Base-by-base conservation (phyloP, 2,888 invertebrate genomes). In the Cephonodes hylas region DNA sequence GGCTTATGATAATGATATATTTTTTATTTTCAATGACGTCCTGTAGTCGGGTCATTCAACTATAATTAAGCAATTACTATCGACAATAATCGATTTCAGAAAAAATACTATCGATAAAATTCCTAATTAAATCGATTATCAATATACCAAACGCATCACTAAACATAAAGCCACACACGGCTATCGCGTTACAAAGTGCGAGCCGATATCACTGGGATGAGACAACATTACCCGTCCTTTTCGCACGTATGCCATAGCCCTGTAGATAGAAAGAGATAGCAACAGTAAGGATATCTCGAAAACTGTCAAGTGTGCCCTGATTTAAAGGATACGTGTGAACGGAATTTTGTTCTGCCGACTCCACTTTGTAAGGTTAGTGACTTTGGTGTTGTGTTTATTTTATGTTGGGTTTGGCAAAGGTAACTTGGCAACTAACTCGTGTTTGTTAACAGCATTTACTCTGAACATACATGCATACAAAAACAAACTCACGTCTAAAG, bases 171-270 rank as follows among this genome's bases (percentile, higher is more conserved):
- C 75, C 77, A 77, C 79, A 80, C 87, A 89, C 88, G 88, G 75
- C 75, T 89, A 89, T 89, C 85, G 72, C 72, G 81, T 89, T 87
- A 83, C 89, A 83, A 85, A 85, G 80, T 75, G 73, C 72, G 65
- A 78, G 71, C 75, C 75, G 69, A 74, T 71, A 72, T 72, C 74
- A 73, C 73, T 64, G 67, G 57, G 64, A 67, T 73, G 71, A 72
- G 75, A 73, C 69, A 68, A 61, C 69, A 64, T 70, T 62, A 20
- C n/a, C 46, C 42, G 6, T 81, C 81, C 60, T 71, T 66, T 53
- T 77, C 74, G 2, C 67, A 45, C 74, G 27, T 38, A 15, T 7
- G 0, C 15, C 6, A 8, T 61, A 18, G 22, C 3, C 8, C 31
- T 60, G 4, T 31, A 10, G 66, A 58, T 46, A 46, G 74, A 82